Evolutionary conservation across 2,113 vertebrate genomes (phyloP).

Genomic region (Nannospalax galili): DNA sequence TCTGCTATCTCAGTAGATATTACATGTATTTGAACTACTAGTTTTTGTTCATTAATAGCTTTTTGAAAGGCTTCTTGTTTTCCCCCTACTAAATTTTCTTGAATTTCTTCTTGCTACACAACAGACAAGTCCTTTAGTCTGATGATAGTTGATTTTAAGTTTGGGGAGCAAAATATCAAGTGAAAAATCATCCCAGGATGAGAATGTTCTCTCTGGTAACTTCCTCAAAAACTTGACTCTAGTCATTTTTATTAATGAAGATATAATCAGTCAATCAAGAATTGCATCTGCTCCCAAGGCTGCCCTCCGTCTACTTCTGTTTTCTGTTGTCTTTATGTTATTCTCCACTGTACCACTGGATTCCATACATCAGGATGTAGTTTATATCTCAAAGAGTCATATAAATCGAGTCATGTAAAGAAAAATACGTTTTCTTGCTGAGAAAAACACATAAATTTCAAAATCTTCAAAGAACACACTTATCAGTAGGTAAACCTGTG

Average conservation of each 20-base stretch:
- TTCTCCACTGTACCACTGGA: background rate
- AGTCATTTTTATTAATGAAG: slow-evolving; percentile 15
- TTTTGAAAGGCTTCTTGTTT: background rate
- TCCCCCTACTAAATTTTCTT: background rate
- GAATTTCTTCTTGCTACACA: slow-evolving; percentile 6
- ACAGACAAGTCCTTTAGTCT: background rate
- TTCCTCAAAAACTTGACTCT: slow-evolving; percentile 4
- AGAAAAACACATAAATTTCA: background rate
- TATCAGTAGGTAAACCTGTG: background rate
- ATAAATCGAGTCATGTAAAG: slow-evolving; percentile 2
- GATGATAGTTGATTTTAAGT: background rate
- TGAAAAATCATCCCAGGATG: background rate
- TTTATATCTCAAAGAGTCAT: background rate
- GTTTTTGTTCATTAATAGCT: background rate
- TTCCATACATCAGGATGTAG: background rate
- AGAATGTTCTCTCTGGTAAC: background rate
- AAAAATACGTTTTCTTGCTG: background rate
- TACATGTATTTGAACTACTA: background rate
- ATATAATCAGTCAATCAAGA: background rate
- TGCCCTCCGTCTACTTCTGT: background rate
- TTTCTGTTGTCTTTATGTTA: background rate
- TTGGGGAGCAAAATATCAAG: background rate
- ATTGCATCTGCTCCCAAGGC: background rate
- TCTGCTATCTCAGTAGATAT: background rate
- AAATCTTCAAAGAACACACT: background rate